Evolutionary conservation across 2,888 invertebrate species (phyloP), one percentile per base, ranked within the genome.

Genomic region (Bruchidius siliquastri): DNA sequence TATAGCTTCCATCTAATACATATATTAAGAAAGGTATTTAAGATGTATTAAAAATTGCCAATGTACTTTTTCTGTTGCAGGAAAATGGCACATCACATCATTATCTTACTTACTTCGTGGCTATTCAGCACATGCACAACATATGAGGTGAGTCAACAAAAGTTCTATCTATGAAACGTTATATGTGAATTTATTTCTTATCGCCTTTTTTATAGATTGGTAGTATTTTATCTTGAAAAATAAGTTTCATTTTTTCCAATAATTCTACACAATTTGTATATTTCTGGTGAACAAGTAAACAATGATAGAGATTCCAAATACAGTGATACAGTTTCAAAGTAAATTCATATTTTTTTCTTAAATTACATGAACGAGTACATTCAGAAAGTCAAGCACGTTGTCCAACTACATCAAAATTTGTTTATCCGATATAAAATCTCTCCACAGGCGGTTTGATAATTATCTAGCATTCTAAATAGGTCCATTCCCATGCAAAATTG

Each of bases 81-180:
- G 78, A 77, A 77, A 85, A 84, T 30, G 88, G 86, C 77, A 86
- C 87, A 80, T 86, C 87, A 79, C 86, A 84, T 81, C 84, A 83
- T 75, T 86, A 84, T 78, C 85, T 80, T 79, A 85, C 84, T 87
- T 85, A 85, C 76, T 84, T 79, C 79, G 74, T 78, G 79, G 79
- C 76, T 81, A 67, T 74, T 80, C 74, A 79, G 78, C 76, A 75
- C 79, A 73, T 79, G 81, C 74, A 74, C 79, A 76, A 76, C 81
- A 70, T 78, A 79, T 77, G 81, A 81, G 78, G 81, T 81, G 76
- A 80, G 80, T 49, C 8, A 49, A 49, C n/a, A n/a, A 26, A 26
- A 26, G 2, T 2, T 26, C 3, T 26, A 26, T 26, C 2, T 26
- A 8, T 26, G 26, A 26, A 8, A 26, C 8, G 26, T 70, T 22